Conservation (phyloP, 1,140 invertebrate genomes). For the Sycophila sp. region DNA sequence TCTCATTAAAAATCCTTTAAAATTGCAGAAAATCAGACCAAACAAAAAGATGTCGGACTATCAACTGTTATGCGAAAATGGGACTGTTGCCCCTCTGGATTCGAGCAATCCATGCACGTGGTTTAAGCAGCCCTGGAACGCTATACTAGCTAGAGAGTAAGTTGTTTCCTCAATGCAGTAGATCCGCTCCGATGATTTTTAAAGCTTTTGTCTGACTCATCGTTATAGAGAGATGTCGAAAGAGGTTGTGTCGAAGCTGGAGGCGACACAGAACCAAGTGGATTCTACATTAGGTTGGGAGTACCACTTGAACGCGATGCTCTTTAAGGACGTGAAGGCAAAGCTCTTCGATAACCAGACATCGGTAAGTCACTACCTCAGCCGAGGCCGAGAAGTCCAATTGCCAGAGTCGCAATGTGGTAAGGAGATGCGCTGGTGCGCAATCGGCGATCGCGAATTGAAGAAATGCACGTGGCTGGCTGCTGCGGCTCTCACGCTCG, state of each 20-base stretch:
- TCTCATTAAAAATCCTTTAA: no score
- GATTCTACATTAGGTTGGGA: no score
- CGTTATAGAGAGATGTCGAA: slow-evolving; percentile 28
- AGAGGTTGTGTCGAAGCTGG: no score
- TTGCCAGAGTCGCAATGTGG: slow-evolving; percentile 59
- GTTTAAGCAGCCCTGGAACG: slow-evolving; percentile 70
- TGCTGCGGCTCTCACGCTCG: slow-evolving; percentile 66
- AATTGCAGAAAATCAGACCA: slow-evolving; percentile 18
- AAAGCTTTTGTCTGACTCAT: neutral
- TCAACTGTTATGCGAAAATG: slow-evolving; percentile 77
- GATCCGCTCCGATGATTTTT: neutral
- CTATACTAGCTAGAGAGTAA: slow-evolving; percentile 68
- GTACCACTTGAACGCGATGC: slow-evolving; percentile 33
- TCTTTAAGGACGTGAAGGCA: slow-evolving; percentile 25
- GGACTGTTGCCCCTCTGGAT: slow-evolving; percentile 62
- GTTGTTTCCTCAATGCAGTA: neutral
- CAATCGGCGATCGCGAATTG: slow-evolving; percentile 64
- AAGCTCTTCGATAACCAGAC: slow-evolving; percentile 12
- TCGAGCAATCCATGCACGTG: slow-evolving; percentile 66
- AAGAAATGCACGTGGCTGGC: slow-evolving; percentile 72
- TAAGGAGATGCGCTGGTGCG: slow-evolving; percentile 70
- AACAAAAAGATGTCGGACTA: slow-evolving; percentile 48
- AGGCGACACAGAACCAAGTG: no score
- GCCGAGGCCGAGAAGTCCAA: slow-evolving; percentile 52
- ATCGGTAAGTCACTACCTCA: slow-evolving; percentile 41